phyloP scores from a whole-genome alignment of 2,113 vertebrate genomes.

The Symphodus melops region DNA sequence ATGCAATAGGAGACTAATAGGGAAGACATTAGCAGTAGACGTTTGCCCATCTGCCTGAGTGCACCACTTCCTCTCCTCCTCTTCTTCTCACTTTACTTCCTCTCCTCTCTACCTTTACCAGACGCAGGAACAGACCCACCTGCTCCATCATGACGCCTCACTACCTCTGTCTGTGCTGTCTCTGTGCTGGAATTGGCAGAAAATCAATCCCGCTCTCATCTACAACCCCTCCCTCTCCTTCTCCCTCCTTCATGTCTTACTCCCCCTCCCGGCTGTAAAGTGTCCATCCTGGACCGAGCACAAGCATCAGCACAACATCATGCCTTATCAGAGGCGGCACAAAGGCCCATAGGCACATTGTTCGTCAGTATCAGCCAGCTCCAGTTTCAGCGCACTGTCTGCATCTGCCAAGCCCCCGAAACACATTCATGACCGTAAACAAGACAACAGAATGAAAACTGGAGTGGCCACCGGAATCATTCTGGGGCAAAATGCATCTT shows the following conservation, averaged over 20 bases:
- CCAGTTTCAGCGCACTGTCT: constrained; percentile 59
- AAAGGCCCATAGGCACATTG: constrained; percentile 72
- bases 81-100: constrained; percentile 49
- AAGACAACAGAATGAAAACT: constrained; percentile 58
- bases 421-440: constrained; percentile 58
- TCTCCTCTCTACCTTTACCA: constrained; percentile 21
- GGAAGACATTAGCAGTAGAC: constrained; percentile 39
- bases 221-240: constrained; percentile 19
- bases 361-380: constrained; percentile 74
- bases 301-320: constrained; percentile 62
- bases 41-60: constrained; percentile 29
- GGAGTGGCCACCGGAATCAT: constrained; percentile 76
- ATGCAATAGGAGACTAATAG: constrained; percentile 17
- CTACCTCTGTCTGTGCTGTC: constrained; percentile 49
- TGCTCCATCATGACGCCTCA: constrained; percentile 62
- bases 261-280: constrained; percentile 68
- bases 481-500: constrained; percentile 84
- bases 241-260: constrained; percentile 49
- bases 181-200: constrained; percentile 70
- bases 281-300: constrained; percentile 66
- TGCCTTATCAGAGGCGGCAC: constrained; percentile 74
- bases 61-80: constrained; percentile 31
- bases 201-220: constrained; percentile 76
- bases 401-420: constrained; percentile 59
- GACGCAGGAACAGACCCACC: constrained; percentile 63